Conservation (phyloP, 2,113 vertebrate genomes). For the Embiotoca jacksoni region DNA sequence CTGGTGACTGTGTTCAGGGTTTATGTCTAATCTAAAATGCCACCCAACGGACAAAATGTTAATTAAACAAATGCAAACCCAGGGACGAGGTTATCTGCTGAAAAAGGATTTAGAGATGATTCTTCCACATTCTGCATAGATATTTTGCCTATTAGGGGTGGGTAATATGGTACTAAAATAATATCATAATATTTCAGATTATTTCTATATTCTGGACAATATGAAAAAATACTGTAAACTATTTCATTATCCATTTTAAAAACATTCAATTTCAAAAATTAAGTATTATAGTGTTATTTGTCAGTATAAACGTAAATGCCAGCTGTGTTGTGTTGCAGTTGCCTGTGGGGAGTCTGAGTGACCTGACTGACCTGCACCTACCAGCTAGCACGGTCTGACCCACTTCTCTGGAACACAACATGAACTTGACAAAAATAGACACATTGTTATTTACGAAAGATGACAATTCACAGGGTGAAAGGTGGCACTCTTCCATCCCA, state of each 20-base stretch:
- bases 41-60: conserved; percentile 59
- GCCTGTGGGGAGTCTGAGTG: conserved; percentile 39
- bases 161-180: no score
- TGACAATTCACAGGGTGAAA: not conserved
- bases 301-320: conserved; percentile 46
- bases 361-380: conserved; percentile 13
- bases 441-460: not conserved
- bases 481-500: not conserved
- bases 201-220: no score
- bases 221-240: no score
- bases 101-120: conserved; percentile 6
- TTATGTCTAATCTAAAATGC: conserved; percentile 49
- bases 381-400: conserved; percentile 22
- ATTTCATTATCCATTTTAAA: no score
- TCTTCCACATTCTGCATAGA: not conserved
- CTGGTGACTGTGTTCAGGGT: conserved; percentile 38
- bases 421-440: not conserved
- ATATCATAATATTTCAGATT: no score
- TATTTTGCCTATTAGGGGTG: not conserved
- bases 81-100: conserved; percentile 3
- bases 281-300: not conserved
- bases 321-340: conserved; percentile 49
- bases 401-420: conserved; percentile 18
- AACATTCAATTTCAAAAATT: no score
- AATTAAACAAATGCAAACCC: conserved; percentile 50